Evolutionary conservation across 1,140 invertebrate species (phyloP), one percentile per base, ranked within the genome.

Genomic region (Drosophila repletoides): DNA sequence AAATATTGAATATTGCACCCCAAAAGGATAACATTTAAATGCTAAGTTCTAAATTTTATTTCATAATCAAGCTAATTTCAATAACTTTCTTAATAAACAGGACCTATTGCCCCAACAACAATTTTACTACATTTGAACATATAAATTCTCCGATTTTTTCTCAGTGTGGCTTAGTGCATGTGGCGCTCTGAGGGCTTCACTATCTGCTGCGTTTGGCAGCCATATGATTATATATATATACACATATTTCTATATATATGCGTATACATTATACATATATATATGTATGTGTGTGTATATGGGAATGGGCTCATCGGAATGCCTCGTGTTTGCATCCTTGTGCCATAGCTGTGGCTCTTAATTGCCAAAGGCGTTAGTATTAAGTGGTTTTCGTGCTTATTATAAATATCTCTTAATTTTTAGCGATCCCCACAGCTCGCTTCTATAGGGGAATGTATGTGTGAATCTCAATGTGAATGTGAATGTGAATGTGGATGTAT

Each of bases 351-450:
- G 83, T 89, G 74, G 70, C 80, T 88, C 87, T 89, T 89, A 89
- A 89, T 89, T 89, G 87, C 81, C 77, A 89, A 87, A 89, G 87
- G 87, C 87, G 87, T 89, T 89, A 89, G 87, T 75, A 72, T 89
- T 89, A 89, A 89, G 87, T 88, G 87, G 87, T 89, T 88, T 89
- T 89, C 87, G 86, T 88, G 87, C 87, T 89, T 88, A 83, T 88
- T 88, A 88, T 88, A 88, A 88, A 88, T 89, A 89, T 89, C 87
- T 89, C 87, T 89, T 89, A 89, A 89, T 89, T 89, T 88, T 87
- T 71, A n/a, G 73, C 73, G 63, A 75, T 67, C 64, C 64, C 49
- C 74, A 64, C 60, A 48, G 53, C 10, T 29, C 15, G 10, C 26
- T 34, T 64, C 10, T 53, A 21, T 58, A 38, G 28, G 41, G 38